Percentiles rank a stretch among this genome's conserved stretches.
These are phyloP conservation scores for Tragelaphus eurycerus DNA, from an alignment of 2,797 vertebrate genomes.

Conservation along the genomic window DNA sequence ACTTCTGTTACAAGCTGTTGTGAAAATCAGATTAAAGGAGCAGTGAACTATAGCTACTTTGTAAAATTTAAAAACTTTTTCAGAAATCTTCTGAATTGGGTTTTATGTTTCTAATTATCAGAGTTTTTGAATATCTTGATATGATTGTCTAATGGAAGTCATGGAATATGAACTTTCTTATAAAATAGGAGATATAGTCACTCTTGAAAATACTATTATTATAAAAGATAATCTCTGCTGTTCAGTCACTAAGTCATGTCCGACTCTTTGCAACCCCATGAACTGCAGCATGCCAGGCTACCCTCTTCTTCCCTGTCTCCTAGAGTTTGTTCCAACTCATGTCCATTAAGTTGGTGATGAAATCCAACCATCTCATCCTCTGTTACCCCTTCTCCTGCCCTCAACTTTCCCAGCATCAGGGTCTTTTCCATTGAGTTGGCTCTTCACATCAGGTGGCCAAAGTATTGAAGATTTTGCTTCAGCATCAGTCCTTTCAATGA, in stretches of 20 bases:
- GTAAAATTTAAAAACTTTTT: background rate
- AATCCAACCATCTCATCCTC: background rate
- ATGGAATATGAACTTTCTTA: background rate
- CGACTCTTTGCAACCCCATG: background rate
- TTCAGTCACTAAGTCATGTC: background rate
- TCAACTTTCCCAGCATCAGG: background rate
- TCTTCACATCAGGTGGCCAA: background rate
- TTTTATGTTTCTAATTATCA: background rate
- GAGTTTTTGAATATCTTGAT: background rate
- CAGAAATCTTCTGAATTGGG: background rate
- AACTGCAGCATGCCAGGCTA: background rate
- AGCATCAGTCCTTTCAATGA: background rate
- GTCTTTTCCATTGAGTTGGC: background rate
- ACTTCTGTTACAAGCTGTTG: background rate
- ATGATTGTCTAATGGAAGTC: background rate
- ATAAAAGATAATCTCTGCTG: background rate
- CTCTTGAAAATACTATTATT: background rate
- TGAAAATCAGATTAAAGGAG: background rate
- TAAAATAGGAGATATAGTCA: background rate
- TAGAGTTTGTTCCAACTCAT: background rate
- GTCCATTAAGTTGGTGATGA: background rate
- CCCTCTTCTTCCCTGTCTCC: background rate
- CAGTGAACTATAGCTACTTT: background rate
- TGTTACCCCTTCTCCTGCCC: background rate
- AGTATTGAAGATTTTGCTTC: background rate